phyloP scores from a whole-genome alignment of 2,888 invertebrate genomes.

The Stenotaenia linearis region DNA sequence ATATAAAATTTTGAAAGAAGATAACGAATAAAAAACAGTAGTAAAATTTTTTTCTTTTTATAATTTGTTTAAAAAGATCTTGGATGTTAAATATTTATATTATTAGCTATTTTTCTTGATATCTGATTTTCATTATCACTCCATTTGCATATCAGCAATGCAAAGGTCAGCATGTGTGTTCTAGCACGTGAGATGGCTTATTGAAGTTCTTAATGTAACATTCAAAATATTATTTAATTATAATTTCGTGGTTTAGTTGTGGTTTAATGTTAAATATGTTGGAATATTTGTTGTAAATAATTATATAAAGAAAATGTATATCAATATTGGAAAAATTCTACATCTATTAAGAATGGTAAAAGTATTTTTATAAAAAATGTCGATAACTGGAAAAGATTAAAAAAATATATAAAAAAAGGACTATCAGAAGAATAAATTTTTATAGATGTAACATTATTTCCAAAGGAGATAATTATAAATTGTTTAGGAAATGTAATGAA shows the following conservation, averaged over 20 bases:
- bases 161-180: slow-evolving; percentile 16
- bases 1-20: too few relatives aligned
- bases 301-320: not conserved
- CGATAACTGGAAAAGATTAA: not conserved
- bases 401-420: not conserved
- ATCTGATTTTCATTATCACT: slow-evolving; percentile 6
- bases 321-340: not conserved
- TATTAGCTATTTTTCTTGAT: not conserved
- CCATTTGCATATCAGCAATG: slow-evolving; percentile 19
- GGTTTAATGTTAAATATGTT: not conserved
- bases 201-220: not conserved
- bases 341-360: not conserved
- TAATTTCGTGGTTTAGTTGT: slow-evolving; percentile 1
- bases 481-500: not conserved
- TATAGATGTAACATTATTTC: not conserved
- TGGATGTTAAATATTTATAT: slow-evolving; percentile 11
- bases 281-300: slow-evolving; percentile 6
- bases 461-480: not conserved
- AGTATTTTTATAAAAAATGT: not conserved
- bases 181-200: slow-evolving; percentile 14
- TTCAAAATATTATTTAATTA: too few relatives aligned
- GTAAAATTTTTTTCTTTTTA: not conserved
- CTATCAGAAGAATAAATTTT: not conserved
- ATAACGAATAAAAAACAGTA: not conserved
- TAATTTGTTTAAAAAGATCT: not conserved